Evolutionary conservation across 2,797 vertebrate genomes (phyloP).

Genomic region (Tamandua tetradactyla): DNA sequence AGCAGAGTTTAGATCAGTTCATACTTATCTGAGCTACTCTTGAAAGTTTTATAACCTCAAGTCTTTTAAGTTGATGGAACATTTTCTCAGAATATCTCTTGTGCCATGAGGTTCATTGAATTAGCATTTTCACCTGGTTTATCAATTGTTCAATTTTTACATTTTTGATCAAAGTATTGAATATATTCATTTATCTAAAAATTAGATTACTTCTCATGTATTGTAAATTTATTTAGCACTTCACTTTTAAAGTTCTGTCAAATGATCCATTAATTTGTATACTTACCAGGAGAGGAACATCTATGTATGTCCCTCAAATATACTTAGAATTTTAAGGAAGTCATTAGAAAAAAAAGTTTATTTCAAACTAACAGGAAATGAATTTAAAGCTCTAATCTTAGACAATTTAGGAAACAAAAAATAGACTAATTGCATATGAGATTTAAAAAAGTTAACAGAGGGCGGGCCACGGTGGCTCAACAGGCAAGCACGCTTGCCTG

Average conservation of each 20-base stretch:
- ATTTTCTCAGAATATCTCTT: background rate
- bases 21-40: background rate
- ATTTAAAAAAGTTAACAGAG: too few relatives aligned
- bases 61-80: background rate
- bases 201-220: background rate
- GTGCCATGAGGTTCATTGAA: background rate
- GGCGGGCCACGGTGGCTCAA: too few relatives aligned
- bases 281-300: background rate
- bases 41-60: background rate
- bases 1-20: background rate
- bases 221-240: background rate
- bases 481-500: too few relatives aligned
- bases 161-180: background rate
- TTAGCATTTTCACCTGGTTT: background rate
- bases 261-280: background rate
- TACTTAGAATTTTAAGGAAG: background rate
- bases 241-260: background rate
- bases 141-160: background rate
- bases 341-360: background rate
- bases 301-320: background rate
- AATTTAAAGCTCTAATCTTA: background rate
- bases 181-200: background rate
- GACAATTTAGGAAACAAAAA: slow-evolving; percentile 17
- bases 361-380: slow-evolving; percentile 33
- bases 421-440: background rate